phyloP scores from a whole-genome alignment of 2,113 vertebrate genomes.

The Caranx ignobilis region DNA sequence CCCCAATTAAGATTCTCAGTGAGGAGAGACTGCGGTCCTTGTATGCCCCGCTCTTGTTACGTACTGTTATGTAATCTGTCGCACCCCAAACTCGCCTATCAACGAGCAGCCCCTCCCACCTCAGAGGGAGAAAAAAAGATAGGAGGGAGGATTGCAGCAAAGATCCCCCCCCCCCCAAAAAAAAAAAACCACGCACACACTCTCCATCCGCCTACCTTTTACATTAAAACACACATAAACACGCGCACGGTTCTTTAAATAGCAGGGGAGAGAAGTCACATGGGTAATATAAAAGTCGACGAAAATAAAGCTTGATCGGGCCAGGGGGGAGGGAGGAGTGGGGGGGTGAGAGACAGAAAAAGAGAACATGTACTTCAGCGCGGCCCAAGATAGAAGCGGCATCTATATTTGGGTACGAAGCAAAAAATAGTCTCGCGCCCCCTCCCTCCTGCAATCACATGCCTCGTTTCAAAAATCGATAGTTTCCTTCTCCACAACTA shows the following conservation, averaged over 20 bases:
- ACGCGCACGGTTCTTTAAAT: conserved; percentile 71
- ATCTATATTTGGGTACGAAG: conserved; percentile 72
- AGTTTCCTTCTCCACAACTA: conserved; percentile 32
- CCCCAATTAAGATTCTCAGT: conserved; percentile 71
- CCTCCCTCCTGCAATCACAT: conserved; percentile 23
- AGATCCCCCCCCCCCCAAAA: conserved; percentile 12
- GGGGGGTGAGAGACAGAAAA: conserved; percentile 19
- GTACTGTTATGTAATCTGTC: conserved; percentile 80
- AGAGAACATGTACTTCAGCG: conserved; percentile 70
- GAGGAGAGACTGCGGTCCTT: conserved; percentile 72
- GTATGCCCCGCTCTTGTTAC: conserved; percentile 67
- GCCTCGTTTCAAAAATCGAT: conserved; percentile 30
- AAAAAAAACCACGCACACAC: not conserved
- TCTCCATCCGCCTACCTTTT: conserved; percentile 34
- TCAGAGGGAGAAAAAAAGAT: not conserved
- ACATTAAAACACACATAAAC: conserved; percentile 57
- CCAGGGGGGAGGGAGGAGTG: not conserved
- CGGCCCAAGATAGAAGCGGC: conserved; percentile 72
- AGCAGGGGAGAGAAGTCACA: conserved; percentile 73
- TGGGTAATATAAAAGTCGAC: conserved; percentile 72
- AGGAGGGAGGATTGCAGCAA: conserved; percentile 58
- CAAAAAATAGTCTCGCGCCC: conserved; percentile 57
- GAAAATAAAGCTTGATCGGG: conserved; percentile 63
- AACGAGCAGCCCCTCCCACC: conserved; percentile 64
- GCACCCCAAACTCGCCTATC: conserved; percentile 71